These are phyloP conservation scores for Callipepla squamata DNA, from an alignment of 2,113 vertebrate species.

Conservation along the genomic window DNA sequence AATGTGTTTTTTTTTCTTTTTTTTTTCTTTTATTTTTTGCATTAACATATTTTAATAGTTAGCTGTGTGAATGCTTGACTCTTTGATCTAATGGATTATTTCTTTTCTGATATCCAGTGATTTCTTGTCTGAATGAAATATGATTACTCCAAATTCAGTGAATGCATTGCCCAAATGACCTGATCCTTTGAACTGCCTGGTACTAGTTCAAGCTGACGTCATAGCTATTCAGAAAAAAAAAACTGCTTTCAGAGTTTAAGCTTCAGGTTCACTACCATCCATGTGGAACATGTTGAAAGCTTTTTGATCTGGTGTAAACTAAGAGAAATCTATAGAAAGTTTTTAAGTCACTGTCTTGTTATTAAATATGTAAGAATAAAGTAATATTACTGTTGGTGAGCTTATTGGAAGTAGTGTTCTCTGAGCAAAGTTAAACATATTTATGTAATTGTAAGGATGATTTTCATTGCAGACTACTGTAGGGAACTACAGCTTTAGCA, in stretches of 20 bases:
- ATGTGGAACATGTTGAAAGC: accelerated
- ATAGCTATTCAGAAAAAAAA: neutral
- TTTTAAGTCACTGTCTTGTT: neutral
- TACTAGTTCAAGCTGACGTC: neutral
- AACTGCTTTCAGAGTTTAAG: neutral
- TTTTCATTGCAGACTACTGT: neutral
- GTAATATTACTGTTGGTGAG: neutral
- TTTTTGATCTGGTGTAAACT: neutral
- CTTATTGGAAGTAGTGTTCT: neutral
- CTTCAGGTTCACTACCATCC: neutral
- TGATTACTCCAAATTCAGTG: neutral
- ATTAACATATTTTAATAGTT: neutral
- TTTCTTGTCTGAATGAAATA: neutral
- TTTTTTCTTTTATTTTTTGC: neutral
- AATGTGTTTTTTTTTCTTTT: neutral
- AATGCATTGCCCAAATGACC: neutral
- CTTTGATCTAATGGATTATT: neutral
- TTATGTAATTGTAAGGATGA: neutral
- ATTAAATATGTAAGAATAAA: neutral
- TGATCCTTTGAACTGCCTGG: neutral
- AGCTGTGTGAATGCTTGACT: neutral
- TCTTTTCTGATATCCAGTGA: neutral
- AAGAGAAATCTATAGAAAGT: neutral
- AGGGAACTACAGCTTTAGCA: neutral
- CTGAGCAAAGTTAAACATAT: neutral